These are phyloP conservation scores for Zosterops pallidus DNA, from an alignment of 2,113 vertebrate genomes.

Conservation along the genomic window DNA sequence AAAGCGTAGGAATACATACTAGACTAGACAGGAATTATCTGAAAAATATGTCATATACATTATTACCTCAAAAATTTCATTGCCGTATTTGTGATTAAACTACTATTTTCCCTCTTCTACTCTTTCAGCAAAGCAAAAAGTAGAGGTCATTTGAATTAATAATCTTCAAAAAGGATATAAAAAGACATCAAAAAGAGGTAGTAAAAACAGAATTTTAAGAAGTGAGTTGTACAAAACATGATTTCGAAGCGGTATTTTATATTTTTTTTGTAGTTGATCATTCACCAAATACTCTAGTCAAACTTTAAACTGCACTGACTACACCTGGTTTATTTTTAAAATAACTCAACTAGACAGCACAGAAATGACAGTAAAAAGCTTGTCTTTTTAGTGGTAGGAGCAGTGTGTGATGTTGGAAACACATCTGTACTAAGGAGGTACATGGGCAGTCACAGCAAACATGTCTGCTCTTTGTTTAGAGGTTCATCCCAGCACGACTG, in stretches of 20 bases:
- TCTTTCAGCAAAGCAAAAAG: constrained; percentile 28
- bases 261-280: neutral
- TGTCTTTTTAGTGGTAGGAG: neutral
- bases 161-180: neutral
- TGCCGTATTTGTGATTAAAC: neutral
- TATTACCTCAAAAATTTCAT: neutral
- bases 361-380: neutral
- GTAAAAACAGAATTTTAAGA: neutral
- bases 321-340: neutral
- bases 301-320: neutral
- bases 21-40: neutral
- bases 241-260: neutral
- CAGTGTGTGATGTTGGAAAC: neutral
- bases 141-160: neutral
- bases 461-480: neutral
- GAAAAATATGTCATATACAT: neutral
- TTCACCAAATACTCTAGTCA: neutral
- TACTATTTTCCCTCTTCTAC: neutral
- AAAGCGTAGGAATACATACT: neutral
- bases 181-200: neutral
- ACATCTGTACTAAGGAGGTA: neutral
- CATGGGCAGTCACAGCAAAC: neutral
- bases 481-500: neutral
- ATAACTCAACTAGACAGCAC: neutral
- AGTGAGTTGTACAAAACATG: neutral